Evolutionary conservation across 2,888 invertebrate species (phyloP).

Genomic region (Latrodectus elegans): DNA sequence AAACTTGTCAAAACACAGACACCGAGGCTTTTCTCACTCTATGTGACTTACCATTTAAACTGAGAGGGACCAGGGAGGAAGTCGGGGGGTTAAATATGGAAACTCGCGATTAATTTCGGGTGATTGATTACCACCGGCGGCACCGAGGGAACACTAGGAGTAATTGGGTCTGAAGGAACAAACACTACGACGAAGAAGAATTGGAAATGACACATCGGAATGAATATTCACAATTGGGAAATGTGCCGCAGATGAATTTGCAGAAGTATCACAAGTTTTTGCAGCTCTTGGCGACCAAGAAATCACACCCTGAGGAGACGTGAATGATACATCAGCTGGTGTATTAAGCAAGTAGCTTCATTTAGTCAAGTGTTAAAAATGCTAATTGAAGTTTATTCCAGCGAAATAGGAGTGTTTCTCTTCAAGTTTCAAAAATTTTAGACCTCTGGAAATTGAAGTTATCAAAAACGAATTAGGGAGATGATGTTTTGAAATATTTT

Average conservation of each 20-base stretch:
- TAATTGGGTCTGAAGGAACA: conserved; percentile 1
- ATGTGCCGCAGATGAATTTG: background rate
- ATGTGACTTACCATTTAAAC: background rate
- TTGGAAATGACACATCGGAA: conserved; percentile 1
- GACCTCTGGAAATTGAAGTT: too few species aligned
- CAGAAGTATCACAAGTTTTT: background rate
- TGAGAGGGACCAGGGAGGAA: conserved; percentile 17
- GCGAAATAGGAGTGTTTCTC: background rate
- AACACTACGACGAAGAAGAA: conserved; percentile 6
- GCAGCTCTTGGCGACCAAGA: background rate
- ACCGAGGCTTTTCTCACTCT: background rate
- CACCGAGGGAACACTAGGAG: conserved; percentile 9
- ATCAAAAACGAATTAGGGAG: too few species aligned
- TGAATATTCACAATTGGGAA: background rate
- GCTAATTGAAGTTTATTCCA: background rate
- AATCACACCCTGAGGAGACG: background rate
- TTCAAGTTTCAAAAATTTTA: too few species aligned
- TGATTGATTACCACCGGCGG: conserved; percentile 40
- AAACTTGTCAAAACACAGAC: conserved; percentile 51
- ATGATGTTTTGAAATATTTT: too few species aligned
- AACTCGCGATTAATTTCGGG: conserved; percentile 39
- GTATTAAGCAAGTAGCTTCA: background rate
- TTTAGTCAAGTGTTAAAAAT: background rate
- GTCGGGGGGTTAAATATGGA: conserved; percentile 39
- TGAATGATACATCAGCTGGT: background rate